Evolutionary conservation across 2,797 vertebrate species (phyloP), one percentile per base, ranked within the genome.

Genomic region (Hozukius guyotensis): DNA sequence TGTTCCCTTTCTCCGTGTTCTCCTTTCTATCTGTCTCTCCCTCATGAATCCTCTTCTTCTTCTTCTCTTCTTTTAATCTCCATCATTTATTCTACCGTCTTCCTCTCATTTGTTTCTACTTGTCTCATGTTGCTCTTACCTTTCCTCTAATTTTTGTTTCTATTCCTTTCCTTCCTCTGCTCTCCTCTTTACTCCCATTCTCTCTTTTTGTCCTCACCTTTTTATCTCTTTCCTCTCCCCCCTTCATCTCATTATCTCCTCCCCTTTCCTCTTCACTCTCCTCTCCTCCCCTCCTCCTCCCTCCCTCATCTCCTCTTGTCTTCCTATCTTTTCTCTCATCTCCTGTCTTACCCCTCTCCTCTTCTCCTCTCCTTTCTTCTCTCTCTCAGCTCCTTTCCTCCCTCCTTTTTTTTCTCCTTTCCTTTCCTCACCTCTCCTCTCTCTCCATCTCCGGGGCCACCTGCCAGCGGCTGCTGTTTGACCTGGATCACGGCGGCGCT

Each of bases 71-170:
- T 20, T 52, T 52, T 0, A 20, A 16, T 46, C 12, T 6, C 14
- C 10, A 32, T 32, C 4, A 61, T 32, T 61, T 32, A n/a, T 11
- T 61, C 29, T 0, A 0, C 0, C 5, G 10, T 0, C 5, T 20
- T 32, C 18, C 9, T 20, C 29, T 61, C 29, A 0, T 3, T 32
- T 61, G 20, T 60, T 60, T 60, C 2, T 18, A 8, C 16, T 9
- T n/a, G 2, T 32, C 36, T 60, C 36, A 11, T 46, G 55, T 61
- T 49, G 36, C 55, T 25, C 13, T 52, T 7, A 27, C 11, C 56
- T 57, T 38, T 38, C 22, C 5, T 31, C 11, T 22, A 7, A 11
- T 16, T 20, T 7, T 2, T 16, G 4, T 38, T 6, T 25, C 2
- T n/a, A 56, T 53, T 70, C 31, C 9, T 64, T n/a, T 24, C 3